Conservation (phyloP, 2,797 vertebrate genomes). For the Mormyrops boulengeri region DNA sequence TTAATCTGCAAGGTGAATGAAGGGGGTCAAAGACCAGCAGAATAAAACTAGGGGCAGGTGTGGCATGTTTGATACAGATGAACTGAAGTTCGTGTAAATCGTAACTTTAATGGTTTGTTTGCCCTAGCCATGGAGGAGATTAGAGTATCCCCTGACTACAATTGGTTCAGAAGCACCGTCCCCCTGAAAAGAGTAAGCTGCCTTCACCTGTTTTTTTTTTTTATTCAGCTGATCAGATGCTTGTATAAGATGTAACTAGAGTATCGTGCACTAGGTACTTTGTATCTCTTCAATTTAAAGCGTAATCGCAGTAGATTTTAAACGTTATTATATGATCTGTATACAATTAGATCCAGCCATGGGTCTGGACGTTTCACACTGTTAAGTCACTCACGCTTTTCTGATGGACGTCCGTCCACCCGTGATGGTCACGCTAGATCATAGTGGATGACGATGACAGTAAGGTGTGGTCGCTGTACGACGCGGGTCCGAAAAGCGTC, state of each 20-base stretch:
- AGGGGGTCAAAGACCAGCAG: not conserved
- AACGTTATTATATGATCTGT: not conserved
- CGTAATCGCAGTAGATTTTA: not conserved
- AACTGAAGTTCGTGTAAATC: not conserved
- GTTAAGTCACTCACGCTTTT: not conserved
- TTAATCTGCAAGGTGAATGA: not conserved
- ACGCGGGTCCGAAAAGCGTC: slow-evolving; percentile 87
- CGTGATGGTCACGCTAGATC: slow-evolving; percentile 63
- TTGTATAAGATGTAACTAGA: not conserved
- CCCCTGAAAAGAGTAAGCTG: slow-evolving; percentile 85
- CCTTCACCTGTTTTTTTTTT: not conserved
- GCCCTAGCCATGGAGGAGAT: slow-evolving; percentile 87
- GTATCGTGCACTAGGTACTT: not conserved
- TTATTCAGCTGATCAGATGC: not conserved
- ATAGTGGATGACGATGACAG: slow-evolving; percentile 98
- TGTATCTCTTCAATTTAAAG: not conserved
- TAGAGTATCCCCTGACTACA: slow-evolving; percentile 94
- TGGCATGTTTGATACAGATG: not conserved
- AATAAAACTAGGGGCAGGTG: not conserved
- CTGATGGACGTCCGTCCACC: not conserved
- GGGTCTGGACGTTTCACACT: not conserved
- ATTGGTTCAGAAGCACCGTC: slow-evolving; percentile 98
- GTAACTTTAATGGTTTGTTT: slow-evolving; percentile 22
- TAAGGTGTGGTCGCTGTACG: slow-evolving; percentile 95
- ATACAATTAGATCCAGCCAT: not conserved